These are phyloP conservation scores for Pyrrhia umbra DNA, from an alignment of 2,888 invertebrate species.

Conservation along the genomic window DNA sequence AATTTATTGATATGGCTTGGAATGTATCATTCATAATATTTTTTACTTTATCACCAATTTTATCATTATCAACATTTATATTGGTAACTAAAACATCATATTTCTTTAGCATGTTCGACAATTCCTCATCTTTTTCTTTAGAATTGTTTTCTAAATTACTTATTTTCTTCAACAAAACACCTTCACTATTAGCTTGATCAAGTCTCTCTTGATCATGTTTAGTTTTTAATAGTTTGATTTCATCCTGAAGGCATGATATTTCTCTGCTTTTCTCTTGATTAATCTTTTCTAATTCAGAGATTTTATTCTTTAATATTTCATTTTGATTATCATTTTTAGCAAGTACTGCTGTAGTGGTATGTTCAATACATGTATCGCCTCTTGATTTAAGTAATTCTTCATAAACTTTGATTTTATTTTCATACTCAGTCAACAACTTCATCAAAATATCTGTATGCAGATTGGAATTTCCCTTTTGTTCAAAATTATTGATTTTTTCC, in stretches of 20 bases:
- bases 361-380: slow-evolving; percentile 55
- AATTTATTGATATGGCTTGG: slow-evolving; percentile 77
- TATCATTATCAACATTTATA: slow-evolving; percentile 50
- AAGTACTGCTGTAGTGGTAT: slow-evolving; percentile 20
- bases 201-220: slow-evolving; percentile 45
- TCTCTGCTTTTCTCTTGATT: slow-evolving; percentile 67
- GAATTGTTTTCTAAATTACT: slow-evolving; percentile 63
- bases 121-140: slow-evolving; percentile 60
- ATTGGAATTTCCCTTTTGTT: slow-evolving; percentile 59
- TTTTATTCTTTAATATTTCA: slow-evolving; percentile 60
- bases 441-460: slow-evolving; percentile 75
- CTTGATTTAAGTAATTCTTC: slow-evolving; percentile 76
- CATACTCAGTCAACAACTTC: slow-evolving; percentile 83
- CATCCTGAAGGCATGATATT: slow-evolving; percentile 66
- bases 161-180: slow-evolving; percentile 63
- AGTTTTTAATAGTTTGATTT: slow-evolving; percentile 65
- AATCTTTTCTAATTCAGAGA: slow-evolving; percentile 63
- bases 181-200: slow-evolving; percentile 49
- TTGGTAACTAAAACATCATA: slow-evolving; percentile 43
- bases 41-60: slow-evolving; percentile 73
- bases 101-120: slow-evolving; percentile 50
- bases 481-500: slow-evolving; percentile 71
- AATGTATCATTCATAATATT: slow-evolving; percentile 84
- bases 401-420: slow-evolving; percentile 82
- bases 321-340: slow-evolving; percentile 34